Conservation (phyloP, 2,888 invertebrate species). For the Idaea straminata region DNA sequence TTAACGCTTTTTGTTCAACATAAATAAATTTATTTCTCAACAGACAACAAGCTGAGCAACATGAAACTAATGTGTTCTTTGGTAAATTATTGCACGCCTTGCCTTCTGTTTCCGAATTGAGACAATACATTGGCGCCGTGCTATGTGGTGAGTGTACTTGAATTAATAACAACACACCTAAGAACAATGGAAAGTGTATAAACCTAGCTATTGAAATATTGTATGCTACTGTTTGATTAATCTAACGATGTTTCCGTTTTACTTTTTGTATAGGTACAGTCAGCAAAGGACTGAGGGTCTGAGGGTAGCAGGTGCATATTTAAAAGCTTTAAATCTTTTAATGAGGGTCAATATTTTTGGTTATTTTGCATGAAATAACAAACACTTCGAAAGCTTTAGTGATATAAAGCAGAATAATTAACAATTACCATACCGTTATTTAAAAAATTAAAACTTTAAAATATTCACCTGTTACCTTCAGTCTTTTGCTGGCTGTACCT, state of each 20-base stretch:
- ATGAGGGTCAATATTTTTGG: no score
- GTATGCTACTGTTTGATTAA: background rate
- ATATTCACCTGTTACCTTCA: no score
- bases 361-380: no score
- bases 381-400: no score
- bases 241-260: background rate
- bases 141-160: constrained; percentile 54
- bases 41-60: constrained; percentile 37
- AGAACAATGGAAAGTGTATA: constrained; percentile 17
- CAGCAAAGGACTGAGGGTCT: no score
- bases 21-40: constrained; percentile 22
- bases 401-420: no score
- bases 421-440: no score
- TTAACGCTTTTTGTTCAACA: background rate
- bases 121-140: constrained; percentile 59
- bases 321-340: no score
- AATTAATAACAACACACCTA: constrained; percentile 22
- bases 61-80: constrained; percentile 30
- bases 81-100: constrained; percentile 35
- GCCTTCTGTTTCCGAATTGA: constrained; percentile 49
- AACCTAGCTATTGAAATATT: background rate
- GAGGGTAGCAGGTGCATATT: no score
- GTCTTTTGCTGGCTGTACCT: no score
- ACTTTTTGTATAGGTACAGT: no score
- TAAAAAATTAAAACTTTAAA: no score